Base-by-base conservation (phyloP, 1,140 invertebrate genomes). In the Pachypsylla venusta region DNA sequence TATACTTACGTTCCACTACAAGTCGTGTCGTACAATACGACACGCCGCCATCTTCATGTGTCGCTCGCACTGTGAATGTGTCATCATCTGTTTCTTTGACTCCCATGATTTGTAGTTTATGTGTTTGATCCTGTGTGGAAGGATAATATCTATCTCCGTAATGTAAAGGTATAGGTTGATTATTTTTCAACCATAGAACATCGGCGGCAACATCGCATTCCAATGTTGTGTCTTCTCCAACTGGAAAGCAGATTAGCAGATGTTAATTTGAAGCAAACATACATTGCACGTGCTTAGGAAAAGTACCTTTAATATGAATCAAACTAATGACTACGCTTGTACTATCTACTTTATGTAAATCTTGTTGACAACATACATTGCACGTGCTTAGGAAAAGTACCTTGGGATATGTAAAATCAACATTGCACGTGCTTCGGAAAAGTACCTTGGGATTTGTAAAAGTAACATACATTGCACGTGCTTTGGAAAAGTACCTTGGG, bases 161-260 rank as follows among this genome's bases (percentile, higher is more conserved):
- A 59, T 76, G 78, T 65, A 87, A 86, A 28, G 84, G 81, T 58
- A 95, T 65, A 0, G 83, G 83, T 70, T 85, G 82, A 70, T 93
- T 93, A 70, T 93, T 87, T 69, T 92, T 93, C 55, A 93, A 70
- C 92, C 92, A 97, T 30, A 82, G 84, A 54, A 95, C 79, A 24
- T 75, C 73, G 2, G 74, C 70, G 28, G 76, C 73, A 39, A 93
- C 77, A 62, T 83, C 77, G 67, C 89, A 89, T 70, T 89, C 87
- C 70, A 97, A 93, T 54, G 76, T 72, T 13, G 87, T 87, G 63
- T 79, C 84, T 67, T 93, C 88, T 54, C 91, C 91, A 69, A 88
- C 91, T 89, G 74, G 35, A 62, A 64, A 58, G 63, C 25, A 19
- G 35, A 19, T 39, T 3, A 64, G 7, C 19, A 48, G 1, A n/a